Conservation (phyloP, 2,797 vertebrate species). For the Margarornis squamiger region DNA sequence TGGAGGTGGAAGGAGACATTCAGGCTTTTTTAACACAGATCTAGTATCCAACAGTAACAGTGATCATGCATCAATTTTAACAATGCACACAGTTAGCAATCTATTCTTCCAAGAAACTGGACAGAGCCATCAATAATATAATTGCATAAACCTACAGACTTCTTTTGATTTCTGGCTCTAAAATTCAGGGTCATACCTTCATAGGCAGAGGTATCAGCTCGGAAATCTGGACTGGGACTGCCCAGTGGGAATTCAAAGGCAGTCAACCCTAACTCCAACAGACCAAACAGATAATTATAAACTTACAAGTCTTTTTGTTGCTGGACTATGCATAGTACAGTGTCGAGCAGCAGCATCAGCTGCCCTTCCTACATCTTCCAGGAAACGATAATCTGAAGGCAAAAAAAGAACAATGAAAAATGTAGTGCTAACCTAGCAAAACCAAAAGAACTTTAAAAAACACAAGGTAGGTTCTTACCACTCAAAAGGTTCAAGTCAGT, state of each 20-base stretch:
- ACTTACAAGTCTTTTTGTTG: constrained; percentile 75
- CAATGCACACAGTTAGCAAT: rapidly evolving
- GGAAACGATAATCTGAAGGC: constrained; percentile 90
- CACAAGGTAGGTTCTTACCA: constrained; percentile 75
- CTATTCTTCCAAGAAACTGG: background rate
- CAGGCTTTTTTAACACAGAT: background rate
- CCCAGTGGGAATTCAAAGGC: background rate
- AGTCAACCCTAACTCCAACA: background rate
- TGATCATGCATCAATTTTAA: background rate
- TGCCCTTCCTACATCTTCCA: constrained; percentile 91
- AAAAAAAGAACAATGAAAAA: background rate
- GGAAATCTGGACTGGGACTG: background rate
- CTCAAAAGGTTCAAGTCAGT: constrained; percentile 89
- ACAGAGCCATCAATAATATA: rapidly evolving
- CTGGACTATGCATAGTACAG: constrained; percentile 63
- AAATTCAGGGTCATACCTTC: background rate
- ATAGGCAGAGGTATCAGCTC: background rate
- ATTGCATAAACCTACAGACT: background rate
- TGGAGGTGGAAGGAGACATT: background rate
- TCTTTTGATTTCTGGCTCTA: background rate
- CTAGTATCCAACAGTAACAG: background rate
- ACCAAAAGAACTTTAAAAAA: background rate
- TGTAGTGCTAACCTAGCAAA: background rate
- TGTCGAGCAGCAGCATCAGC: constrained; percentile 86
- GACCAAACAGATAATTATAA: background rate